Percentiles rank a stretch among this genome's conserved stretches.
phyloP scores from a whole-genome alignment of 2,888 invertebrate species.

The Lochmaea capreae region DNA sequence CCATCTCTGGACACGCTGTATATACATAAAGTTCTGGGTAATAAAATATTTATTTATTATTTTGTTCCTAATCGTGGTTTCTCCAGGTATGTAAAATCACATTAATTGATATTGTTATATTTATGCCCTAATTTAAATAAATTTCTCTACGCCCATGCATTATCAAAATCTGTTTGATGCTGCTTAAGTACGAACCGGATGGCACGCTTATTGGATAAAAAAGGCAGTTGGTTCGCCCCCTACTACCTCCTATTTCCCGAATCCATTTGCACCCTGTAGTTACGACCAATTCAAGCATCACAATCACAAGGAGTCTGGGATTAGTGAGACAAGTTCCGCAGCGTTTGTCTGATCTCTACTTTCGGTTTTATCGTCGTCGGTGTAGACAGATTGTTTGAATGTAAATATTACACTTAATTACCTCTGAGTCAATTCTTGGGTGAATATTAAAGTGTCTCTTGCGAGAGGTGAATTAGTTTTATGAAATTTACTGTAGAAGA shows the following conservation, averaged over 20 bases:
- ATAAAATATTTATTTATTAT: too few relatives aligned
- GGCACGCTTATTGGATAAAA: conserved; percentile 33
- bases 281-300: conserved; percentile 7
- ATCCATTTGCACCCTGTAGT: conserved; percentile 13
- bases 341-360: background rate
- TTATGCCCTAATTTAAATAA: background rate
- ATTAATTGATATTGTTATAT: too few relatives aligned
- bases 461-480: background rate
- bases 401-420: conserved; percentile 15
- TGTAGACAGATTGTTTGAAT: conserved; percentile 16
- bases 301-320: conserved; percentile 12
- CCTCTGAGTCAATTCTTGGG: background rate
- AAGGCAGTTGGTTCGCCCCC: conserved; percentile 29
- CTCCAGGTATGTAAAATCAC: too few relatives aligned
- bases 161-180: conserved; percentile 11
- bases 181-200: conserved; percentile 18
- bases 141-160: conserved; percentile 18
- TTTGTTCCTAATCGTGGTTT: too few relatives aligned
- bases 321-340: conserved; percentile 26
- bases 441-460: background rate
- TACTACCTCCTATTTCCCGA: conserved; percentile 4
- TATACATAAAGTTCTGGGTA: too few relatives aligned
- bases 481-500: conserved; percentile 14
- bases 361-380: background rate
- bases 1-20: too few relatives aligned